phyloP scores from a whole-genome alignment of 2,797 vertebrate genomes.

The Salmo trutta region DNA sequence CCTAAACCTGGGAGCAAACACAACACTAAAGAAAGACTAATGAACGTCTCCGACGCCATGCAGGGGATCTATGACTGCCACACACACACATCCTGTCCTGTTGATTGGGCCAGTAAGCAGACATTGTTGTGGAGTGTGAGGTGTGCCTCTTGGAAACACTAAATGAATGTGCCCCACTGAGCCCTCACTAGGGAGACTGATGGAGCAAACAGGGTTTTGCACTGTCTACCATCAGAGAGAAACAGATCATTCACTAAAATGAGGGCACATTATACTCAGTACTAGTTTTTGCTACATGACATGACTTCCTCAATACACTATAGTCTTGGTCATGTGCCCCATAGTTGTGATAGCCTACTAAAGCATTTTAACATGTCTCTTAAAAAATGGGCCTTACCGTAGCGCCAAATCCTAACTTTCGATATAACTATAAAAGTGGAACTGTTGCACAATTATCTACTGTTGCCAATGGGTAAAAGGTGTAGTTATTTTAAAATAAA shows the following conservation, averaged over 20 bases:
- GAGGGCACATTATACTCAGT: background rate
- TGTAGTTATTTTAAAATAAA: too few species aligned
- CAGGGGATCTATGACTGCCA: background rate
- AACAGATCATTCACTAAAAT: background rate
- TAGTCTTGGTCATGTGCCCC: background rate
- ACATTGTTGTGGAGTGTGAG: conserved; percentile 12
- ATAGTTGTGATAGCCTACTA: background rate
- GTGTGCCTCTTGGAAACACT: conserved; percentile 2
- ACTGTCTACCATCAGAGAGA: background rate
- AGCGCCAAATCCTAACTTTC: too few species aligned
- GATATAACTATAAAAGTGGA: too few species aligned
- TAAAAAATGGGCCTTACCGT: background rate
- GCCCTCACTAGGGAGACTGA: background rate
- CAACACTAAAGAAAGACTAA: background rate
- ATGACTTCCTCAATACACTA: background rate
- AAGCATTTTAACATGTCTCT: background rate
- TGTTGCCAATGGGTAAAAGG: too few species aligned
- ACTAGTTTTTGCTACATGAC: background rate
- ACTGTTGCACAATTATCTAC: too few species aligned
- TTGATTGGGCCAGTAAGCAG: conserved; percentile 8
- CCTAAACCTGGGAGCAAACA: background rate
- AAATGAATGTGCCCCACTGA: conserved; percentile 12
- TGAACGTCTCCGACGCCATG: background rate
- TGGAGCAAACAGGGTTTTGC: background rate
- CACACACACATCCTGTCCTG: conserved; percentile 3